phyloP scores from a whole-genome alignment of 2,797 vertebrate genomes.

The Anas bernieri region DNA sequence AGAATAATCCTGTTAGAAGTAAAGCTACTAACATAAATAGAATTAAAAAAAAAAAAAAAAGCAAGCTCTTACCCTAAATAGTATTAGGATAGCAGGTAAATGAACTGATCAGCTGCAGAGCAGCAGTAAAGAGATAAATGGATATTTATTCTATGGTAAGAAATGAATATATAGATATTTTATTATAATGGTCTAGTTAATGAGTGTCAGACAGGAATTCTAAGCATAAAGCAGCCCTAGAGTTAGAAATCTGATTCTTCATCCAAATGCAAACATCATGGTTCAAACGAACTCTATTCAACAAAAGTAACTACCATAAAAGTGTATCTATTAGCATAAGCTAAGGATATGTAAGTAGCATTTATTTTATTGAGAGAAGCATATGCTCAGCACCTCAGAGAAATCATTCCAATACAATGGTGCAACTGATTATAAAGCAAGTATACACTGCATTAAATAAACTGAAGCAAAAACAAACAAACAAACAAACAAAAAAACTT shows the following conservation, averaged over 20 bases:
- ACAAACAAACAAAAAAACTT: slow-evolving; percentile 14
- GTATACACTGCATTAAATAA: slow-evolving; percentile 20
- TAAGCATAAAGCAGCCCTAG: neutral
- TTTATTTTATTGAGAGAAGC: slow-evolving; percentile 8
- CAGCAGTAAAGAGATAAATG: neutral
- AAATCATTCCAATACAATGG: neutral
- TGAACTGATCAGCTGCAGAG: neutral
- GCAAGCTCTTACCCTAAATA: neutral
- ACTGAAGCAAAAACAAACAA: slow-evolving; percentile 10
- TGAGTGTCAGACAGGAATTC: neutral
- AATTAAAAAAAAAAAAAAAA: neutral
- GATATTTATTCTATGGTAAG: neutral
- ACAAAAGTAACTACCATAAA: neutral
- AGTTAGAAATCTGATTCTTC: neutral
- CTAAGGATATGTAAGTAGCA: slow-evolving; percentile 11
- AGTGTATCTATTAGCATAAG: neutral
- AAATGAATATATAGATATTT: neutral
- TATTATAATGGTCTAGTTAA: neutral
- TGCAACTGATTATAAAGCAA: slow-evolving; percentile 13
- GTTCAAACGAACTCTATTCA: neutral
- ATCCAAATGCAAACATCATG: neutral
- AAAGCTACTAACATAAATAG: neutral
- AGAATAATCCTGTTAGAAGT: neutral
- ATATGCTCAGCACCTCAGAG: slow-evolving; percentile 3
- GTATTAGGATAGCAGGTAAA: neutral